These are phyloP conservation scores for Anthrax anthrax DNA, from an alignment of 2,888 invertebrate genomes.

Conservation along the genomic window DNA sequence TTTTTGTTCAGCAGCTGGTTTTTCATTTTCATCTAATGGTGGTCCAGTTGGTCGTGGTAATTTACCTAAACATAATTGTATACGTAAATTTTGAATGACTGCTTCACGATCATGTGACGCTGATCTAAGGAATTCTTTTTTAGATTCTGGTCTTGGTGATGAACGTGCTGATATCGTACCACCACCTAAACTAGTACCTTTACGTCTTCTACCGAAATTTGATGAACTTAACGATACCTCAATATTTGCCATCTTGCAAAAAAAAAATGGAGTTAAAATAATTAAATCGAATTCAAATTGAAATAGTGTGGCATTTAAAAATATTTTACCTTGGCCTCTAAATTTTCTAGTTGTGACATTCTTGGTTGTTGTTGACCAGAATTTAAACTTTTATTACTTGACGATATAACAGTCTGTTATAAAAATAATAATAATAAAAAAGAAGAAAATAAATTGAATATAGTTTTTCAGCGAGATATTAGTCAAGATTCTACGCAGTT, in stretches of 20 bases:
- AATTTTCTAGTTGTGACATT: conserved; percentile 50
- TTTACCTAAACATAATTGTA: conserved; percentile 30
- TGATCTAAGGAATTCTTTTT: conserved; percentile 51
- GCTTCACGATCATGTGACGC: conserved; percentile 68
- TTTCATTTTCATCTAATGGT: conserved; percentile 39
- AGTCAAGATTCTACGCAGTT: too few relatives aligned
- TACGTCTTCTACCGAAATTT: conserved; percentile 44
- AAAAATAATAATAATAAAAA: not conserved
- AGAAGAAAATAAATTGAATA: not conserved
- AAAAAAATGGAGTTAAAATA: too few relatives aligned
- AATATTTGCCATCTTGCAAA: conserved; percentile 61
- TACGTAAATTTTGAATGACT: conserved; percentile 53
- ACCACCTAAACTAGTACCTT: conserved; percentile 31
- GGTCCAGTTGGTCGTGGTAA: conserved; percentile 33
- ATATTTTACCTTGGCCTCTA: conserved; percentile 47
- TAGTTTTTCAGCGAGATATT: too few relatives aligned
- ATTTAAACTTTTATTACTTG: conserved; percentile 20
- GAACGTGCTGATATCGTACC: conserved; percentile 9
- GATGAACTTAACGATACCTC: conserved; percentile 61
- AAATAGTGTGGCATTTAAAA: too few relatives aligned
- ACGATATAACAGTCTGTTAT: conserved; percentile 24
- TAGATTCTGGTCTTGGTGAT: conserved; percentile 29
- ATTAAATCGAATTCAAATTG: too few relatives aligned
- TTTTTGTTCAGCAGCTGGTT: conserved; percentile 43
- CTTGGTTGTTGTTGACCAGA: conserved; percentile 33